phyloP scores from a whole-genome alignment of 2,113 vertebrate genomes.

The Gymnogyps californianus region DNA sequence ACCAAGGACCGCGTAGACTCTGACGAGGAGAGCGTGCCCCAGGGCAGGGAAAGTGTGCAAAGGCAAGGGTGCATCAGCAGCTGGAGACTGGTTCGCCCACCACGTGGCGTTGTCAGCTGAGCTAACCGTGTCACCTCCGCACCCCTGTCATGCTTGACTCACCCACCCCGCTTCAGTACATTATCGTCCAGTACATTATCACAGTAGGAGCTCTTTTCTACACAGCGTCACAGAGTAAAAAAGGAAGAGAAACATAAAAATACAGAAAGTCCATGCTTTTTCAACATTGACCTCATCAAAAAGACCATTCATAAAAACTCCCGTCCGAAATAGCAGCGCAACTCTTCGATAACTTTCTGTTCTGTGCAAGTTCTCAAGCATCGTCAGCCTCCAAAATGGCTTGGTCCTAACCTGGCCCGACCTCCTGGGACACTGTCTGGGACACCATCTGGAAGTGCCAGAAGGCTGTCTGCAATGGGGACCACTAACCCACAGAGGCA shows the following conservation, averaged over 20 bases:
- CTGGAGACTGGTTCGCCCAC: background rate
- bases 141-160: background rate
- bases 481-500: background rate
- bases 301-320: background rate
- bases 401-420: background rate
- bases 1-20: background rate
- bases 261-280: background rate
- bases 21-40: accelerated
- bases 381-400: background rate
- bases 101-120: background rate
- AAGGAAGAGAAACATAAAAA: background rate
- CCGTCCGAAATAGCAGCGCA: background rate
- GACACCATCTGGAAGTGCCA: background rate
- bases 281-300: background rate
- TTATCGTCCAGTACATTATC: background rate
- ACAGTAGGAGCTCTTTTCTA: background rate
- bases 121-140: background rate
- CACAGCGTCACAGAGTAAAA: background rate
- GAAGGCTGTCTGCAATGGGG: background rate
- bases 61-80: background rate
- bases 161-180: background rate
- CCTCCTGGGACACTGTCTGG: background rate
- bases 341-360: background rate
- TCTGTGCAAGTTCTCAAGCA: background rate
- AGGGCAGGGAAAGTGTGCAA: background rate